Conservation (phyloP, 2,888 invertebrate genomes). For the Diarsia brunnea region DNA sequence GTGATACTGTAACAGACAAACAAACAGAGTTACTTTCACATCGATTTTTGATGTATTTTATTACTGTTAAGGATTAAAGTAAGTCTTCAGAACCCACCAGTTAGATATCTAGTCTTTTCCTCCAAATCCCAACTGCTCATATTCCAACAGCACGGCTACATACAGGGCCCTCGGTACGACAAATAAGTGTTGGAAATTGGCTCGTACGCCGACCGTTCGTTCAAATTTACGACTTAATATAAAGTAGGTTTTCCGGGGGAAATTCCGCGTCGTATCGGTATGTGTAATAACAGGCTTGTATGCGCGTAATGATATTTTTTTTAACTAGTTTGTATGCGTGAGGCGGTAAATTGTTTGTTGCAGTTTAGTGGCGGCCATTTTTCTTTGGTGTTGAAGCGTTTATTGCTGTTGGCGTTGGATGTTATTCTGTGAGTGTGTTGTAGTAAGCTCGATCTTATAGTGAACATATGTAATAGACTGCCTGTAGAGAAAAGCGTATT, state of each 20-base stretch:
- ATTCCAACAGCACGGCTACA: conserved; percentile 46
- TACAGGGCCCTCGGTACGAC: conserved; percentile 66
- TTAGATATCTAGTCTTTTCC: conserved; percentile 1
- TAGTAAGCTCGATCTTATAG: not conserved
- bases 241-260: conserved; percentile 79
- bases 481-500: not conserved
- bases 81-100: not conserved
- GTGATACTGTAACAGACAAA: too few relatives aligned
- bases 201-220: conserved; percentile 77
- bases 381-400: conserved; percentile 14
- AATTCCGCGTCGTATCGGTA: conserved; percentile 73
- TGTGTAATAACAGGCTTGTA: conserved; percentile 62
- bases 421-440: not conserved
- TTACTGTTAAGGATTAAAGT: not conserved
- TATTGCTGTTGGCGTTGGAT: conserved; percentile 4
- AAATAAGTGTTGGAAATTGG: conserved; percentile 80
- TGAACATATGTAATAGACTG: not conserved
- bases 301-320: conserved; percentile 53
- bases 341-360: conserved; percentile 40
- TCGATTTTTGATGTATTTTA: not conserved
- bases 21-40: too few relatives aligned
- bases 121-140: conserved; percentile 25
- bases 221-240: conserved; percentile 85
- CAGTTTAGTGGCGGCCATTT: conserved; percentile 31
- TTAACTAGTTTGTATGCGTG: conserved; percentile 48